phyloP scores from a whole-genome alignment of 2,888 invertebrate species.

The Graphium colonna region DNA sequence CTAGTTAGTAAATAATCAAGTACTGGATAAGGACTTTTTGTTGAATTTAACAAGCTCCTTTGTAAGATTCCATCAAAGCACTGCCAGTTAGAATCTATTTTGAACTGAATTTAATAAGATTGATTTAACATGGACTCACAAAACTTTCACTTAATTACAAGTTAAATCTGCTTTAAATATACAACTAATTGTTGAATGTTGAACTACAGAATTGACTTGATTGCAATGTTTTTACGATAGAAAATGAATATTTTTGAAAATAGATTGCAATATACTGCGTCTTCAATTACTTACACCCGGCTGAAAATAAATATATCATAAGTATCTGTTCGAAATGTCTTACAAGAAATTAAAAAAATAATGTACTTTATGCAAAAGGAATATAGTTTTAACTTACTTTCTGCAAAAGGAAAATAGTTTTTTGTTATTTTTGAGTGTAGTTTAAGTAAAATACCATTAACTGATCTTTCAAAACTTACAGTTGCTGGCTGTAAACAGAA shows the following conservation, averaged over 20 bases:
- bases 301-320: slow-evolving; percentile 22
- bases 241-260: background rate
- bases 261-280: background rate
- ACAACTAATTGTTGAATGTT: background rate
- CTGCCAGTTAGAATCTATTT: no score
- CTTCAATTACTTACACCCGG: slow-evolving; percentile 31
- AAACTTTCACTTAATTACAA: no score
- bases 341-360: background rate
- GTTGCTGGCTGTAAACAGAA: slow-evolving; percentile 15
- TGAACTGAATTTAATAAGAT: no score
- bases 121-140: no score
- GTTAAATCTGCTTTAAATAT: no score
- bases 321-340: background rate
- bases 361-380: slow-evolving; percentile 13
- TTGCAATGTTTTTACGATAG: no score
- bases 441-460: background rate
- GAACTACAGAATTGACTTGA: background rate
- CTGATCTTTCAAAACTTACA: slow-evolving; percentile 5
- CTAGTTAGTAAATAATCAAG: no score
- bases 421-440: background rate
- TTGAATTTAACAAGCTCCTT: no score
- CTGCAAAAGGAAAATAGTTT: slow-evolving; percentile 9
- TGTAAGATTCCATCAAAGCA: no score
- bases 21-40: no score
- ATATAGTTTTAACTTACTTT: slow-evolving; percentile 15